Percentiles rank a stretch among this genome's conserved stretches.
Evolutionary conservation across 2,113 vertebrate genomes (phyloP).

Genomic region (Sitta europaea): DNA sequence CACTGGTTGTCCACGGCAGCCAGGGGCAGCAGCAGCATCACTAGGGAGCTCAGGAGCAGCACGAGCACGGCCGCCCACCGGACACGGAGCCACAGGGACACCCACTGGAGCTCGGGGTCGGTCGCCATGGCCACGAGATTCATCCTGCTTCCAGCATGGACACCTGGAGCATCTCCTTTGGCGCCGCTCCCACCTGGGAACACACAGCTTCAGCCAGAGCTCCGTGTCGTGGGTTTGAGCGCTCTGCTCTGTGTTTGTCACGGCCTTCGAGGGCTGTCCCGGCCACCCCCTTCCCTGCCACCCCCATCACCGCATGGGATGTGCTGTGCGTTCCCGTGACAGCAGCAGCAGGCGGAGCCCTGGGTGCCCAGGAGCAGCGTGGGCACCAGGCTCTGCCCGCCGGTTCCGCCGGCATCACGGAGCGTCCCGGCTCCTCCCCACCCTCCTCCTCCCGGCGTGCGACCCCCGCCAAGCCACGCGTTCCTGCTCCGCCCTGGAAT

Average conservation of each 20-base stretch:
- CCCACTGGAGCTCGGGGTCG: slow-evolving; percentile 76
- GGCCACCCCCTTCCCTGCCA: neutral
- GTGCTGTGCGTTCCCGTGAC: accelerated
- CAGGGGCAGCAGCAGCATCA: slow-evolving; percentile 80
- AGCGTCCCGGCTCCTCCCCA: neutral
- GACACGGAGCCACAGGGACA: slow-evolving; percentile 72
- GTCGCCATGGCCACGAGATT: slow-evolving; percentile 65
- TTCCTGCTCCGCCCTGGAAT: too few relatives aligned
- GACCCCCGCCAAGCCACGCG: accelerated
- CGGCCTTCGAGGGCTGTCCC: accelerated
- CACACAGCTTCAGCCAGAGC: neutral
- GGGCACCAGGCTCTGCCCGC: neutral
- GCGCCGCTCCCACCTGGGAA: neutral
- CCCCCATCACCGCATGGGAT: accelerated
- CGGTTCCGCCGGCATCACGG: neutral
- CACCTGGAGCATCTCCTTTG: neutral
- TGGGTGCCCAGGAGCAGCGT: accelerated
- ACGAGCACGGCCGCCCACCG: slow-evolving; percentile 80
- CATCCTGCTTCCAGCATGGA: slow-evolving; percentile 41
- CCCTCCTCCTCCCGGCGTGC: too few relatives aligned
- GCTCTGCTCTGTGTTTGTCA: accelerated
- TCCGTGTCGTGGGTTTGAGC: accelerated
- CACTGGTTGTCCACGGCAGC: slow-evolving; percentile 79
- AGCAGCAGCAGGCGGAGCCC: neutral
- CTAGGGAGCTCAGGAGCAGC: slow-evolving; percentile 76